Percentiles rank a stretch among this genome's conserved stretches.
These are phyloP conservation scores for Diploscapter pachys DNA, from an alignment of 1,140 invertebrate genomes.

Conservation along the genomic window DNA sequence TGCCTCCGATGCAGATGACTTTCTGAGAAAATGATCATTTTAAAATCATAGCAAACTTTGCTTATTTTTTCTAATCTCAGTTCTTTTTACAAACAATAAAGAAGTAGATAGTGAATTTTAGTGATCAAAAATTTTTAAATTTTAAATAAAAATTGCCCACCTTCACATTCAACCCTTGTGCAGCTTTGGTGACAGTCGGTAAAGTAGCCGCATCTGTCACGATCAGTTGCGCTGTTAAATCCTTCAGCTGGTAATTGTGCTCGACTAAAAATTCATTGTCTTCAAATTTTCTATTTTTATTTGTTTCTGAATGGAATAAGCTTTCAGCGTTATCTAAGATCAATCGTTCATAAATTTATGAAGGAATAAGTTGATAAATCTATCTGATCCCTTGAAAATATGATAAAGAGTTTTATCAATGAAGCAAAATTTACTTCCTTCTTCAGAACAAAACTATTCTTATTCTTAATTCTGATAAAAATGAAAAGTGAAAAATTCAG, in stretches of 20 bases:
- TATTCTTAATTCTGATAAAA: neutral
- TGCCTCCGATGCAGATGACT: neutral
- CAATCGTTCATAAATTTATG: no score
- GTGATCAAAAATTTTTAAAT: no score
- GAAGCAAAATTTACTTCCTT: neutral
- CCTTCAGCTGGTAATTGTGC: slow-evolving; percentile 24
- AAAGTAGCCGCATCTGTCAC: slow-evolving; percentile 7
- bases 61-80: neutral
- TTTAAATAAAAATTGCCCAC: no score
- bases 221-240: slow-evolving; percentile 6
- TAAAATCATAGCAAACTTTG: neutral
- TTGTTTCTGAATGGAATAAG: neutral
- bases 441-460: neutral
- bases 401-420: no score
- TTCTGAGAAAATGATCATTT: neutral
- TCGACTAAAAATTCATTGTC: slow-evolving; percentile 15
- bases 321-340: no score
- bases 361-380: no score
- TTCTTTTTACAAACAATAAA: neutral
- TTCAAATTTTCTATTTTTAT: neutral
- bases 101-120: neutral
- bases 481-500: neutral
- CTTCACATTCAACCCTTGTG: no score
- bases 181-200: slow-evolving; percentile 8
- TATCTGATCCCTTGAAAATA: no score